phyloP scores from a whole-genome alignment of 2,888 invertebrate species.

The Pseudococcus longispinus region DNA sequence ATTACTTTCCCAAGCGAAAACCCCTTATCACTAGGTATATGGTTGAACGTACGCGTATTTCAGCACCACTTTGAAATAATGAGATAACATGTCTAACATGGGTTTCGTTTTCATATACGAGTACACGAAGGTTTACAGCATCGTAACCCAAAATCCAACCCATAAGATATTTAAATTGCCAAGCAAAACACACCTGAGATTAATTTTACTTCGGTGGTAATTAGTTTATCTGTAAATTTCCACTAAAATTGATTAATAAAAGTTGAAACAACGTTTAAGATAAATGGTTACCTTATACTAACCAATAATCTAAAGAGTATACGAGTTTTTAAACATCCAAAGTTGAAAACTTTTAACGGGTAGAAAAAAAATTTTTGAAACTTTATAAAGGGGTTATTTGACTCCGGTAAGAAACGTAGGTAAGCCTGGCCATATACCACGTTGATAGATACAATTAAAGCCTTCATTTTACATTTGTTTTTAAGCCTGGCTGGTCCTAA shows the following conservation, averaged over 20 bases:
- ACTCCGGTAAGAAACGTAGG: neutral
- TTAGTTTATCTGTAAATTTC: neutral
- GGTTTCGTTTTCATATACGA: neutral
- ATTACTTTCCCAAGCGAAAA: neutral
- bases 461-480: neutral
- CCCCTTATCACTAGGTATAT: neutral
- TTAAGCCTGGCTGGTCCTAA: neutral
- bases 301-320: neutral
- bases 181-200: constrained; percentile 11
- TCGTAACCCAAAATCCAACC: neutral
- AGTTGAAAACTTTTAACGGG: neutral
- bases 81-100: neutral
- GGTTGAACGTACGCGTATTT: neutral
- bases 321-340: neutral
- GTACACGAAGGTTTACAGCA: neutral
- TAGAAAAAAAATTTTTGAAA: neutral
- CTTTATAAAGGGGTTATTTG: neutral
- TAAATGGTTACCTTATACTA: neutral
- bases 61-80: neutral
- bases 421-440: neutral
- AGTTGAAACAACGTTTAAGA: neutral
- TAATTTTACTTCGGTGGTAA: neutral
- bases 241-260: constrained; percentile 2
- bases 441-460: neutral
- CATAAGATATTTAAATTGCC: neutral